phyloP scores from a whole-genome alignment of 2,888 invertebrate genomes.

The Pherbina coryleti region DNA sequence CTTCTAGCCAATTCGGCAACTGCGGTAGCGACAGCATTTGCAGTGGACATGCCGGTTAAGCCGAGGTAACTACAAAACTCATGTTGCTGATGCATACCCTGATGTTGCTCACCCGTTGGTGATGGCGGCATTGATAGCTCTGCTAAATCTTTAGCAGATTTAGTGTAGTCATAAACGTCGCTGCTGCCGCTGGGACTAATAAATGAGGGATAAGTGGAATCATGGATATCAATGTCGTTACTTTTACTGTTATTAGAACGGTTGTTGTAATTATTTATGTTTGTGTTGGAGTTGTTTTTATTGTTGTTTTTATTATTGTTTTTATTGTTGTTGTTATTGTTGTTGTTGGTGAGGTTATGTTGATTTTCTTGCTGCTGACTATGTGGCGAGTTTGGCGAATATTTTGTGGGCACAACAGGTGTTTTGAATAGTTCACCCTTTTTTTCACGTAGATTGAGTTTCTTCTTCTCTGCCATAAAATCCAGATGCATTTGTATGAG shows the following conservation, averaged over 20 bases:
- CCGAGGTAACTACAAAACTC: constrained; percentile 68
- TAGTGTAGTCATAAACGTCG: neutral
- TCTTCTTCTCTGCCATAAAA: constrained; percentile 49
- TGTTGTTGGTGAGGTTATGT: neutral
- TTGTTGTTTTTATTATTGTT: constrained; percentile 6
- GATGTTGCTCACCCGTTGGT: neutral
- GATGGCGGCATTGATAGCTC: neutral
- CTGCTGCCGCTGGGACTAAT: neutral
- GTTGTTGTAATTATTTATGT: constrained; percentile 3
- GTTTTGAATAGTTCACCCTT: constrained; percentile 55
- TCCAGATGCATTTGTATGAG: constrained; percentile 50
- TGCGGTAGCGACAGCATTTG: constrained; percentile 62
- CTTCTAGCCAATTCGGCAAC: constrained; percentile 61
- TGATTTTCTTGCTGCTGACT: neutral
- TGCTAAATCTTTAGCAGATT: neutral
- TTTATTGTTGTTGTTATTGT: neutral
- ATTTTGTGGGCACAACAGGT: constrained; percentile 52
- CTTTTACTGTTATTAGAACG: neutral
- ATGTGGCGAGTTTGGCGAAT: constrained; percentile 36
- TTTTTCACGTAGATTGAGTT: constrained; percentile 46
- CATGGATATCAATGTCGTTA: neutral
- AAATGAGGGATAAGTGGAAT: too few relatives aligned
- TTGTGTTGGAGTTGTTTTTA: neutral
- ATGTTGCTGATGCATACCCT: constrained; percentile 61
- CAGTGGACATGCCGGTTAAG: constrained; percentile 64